A percentile compares a stretch with the other conserved stretches of the same genome.
Conservation (phyloP, 2,888 invertebrate species). For the Synanthedon vespiformis region DNA sequence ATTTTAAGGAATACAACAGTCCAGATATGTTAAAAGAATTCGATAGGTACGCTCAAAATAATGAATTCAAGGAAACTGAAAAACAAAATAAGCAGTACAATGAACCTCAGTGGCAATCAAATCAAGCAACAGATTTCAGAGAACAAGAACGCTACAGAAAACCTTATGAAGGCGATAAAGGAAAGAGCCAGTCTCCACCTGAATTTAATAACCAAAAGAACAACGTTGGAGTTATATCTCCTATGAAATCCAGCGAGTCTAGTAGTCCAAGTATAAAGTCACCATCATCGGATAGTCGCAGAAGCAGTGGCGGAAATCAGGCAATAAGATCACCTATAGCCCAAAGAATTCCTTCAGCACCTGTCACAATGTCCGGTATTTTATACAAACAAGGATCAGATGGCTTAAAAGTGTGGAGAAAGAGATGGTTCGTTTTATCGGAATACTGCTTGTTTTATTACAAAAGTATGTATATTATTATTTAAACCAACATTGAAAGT, state of each 20-base stretch:
- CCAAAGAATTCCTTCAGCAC: conserved; percentile 85
- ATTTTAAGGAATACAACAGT: conserved; percentile 51
- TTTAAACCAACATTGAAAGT: background rate
- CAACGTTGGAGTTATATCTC: conserved; percentile 37
- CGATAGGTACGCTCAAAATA: conserved; percentile 49
- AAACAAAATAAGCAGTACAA: conserved; percentile 46
- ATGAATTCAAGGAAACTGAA: conserved; percentile 51
- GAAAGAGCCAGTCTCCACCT: conserved; percentile 42
- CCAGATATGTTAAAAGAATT: conserved; percentile 52
- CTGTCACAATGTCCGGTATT: conserved; percentile 90
- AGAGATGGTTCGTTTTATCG: conserved; percentile 93
- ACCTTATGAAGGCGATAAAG: conserved; percentile 39
- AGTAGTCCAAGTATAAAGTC: conserved; percentile 60
- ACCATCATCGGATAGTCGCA: conserved; percentile 60
- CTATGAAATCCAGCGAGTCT: conserved; percentile 63
- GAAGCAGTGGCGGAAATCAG: conserved; percentile 68
- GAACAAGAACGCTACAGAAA: conserved; percentile 44
- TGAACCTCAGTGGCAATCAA: conserved; percentile 52
- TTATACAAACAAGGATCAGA: conserved; percentile 93
- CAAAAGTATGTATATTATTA: conserved; percentile 75
- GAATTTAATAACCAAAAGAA: conserved; percentile 45
- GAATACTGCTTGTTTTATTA: conserved; percentile 96
- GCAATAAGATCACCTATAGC: conserved; percentile 85
- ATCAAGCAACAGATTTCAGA: conserved; percentile 40
- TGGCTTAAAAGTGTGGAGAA: conserved; percentile 93